Evolutionary conservation across 2,888 invertebrate species (phyloP), one percentile per base, ranked within the genome.

Genomic region (Oscheius myriophilus): DNA sequence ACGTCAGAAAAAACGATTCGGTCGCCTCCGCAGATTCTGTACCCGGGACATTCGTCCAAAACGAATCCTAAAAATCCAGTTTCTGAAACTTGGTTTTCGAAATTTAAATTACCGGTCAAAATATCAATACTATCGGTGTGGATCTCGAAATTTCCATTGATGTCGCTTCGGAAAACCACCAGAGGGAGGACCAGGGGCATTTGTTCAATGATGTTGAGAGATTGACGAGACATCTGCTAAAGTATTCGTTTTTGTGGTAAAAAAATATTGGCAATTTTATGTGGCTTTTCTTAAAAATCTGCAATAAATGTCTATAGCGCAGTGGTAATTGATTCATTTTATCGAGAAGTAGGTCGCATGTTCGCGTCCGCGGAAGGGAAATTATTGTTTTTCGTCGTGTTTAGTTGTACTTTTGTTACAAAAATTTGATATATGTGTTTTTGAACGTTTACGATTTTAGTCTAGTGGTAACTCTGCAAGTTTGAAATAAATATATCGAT

Each of bases 121-220:
- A 70, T 25, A 33, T 72, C 69, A 42, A 69, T 12, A 58, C 67
- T 65, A 52, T 72, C 72, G 23, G 55, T 57, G 33, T 46, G 57
- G 7, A 72, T 51, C 23, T 72, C 72, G 26, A 61, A 69, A 25
- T 67, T 72, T 23, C 67, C 69, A 0, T 63, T 54, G 45, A 49
- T 59, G 52, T 70, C 69, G n/a, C 45, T 59, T 9, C 69, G 62
- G 45, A 72, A 69, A 45, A 69, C 53, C 23, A 72, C n/a, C 45
- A 67, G 70, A 23, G 72, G 72, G 25, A 72, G 25, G 33, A 67
- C 53, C 6, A 67, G 52, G 14, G 67, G 67, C 67, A 67, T 67
- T 14, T 51, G 14, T 25, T 67, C 59, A 11, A 67, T 41, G 11
- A 67, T 25, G 25, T 43, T 52, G 18, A 52, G 23, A 18, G 67